Evolutionary conservation across 1,140 invertebrate genomes (phyloP), one percentile per base, ranked within the genome.

Genomic region (Lepidostoma basale): DNA sequence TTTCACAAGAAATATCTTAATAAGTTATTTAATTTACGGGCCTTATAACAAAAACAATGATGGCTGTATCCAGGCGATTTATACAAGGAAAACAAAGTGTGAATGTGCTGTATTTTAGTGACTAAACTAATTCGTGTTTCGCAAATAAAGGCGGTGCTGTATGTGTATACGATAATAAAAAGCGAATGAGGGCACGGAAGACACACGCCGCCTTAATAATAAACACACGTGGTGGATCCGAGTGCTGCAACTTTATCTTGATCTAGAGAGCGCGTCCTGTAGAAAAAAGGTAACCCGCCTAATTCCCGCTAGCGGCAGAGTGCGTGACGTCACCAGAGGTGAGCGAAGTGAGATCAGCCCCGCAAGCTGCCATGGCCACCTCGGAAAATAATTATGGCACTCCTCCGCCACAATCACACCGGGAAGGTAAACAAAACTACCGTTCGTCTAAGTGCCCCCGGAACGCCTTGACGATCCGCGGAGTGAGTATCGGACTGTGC

Each of bases 271-370:
- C 4, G n/a, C 33, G 54, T 3, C 40, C 54, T 59, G 54, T 59
- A 59, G 54, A 39, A 39, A 39, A 59, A 59, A 59, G 33, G 54
- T 36, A 16, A 59, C 16, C 10, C 8, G n/a, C n/a, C n/a, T n/a
- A 10, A 59, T 39, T 39, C 30, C 28, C 28, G 18, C 30, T n/a
- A 18, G 30, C 36, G 54, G 28, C 33, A 12, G 54, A 40, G 3
- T 20, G n/a, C 18, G 54, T 39, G 54, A 59, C 54, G 54, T 59
- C 54, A 39, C 3, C 2, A 2, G 54, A 59, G 54, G 54, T 59
- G 22, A 3, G 54, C 54, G 20, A 28, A 54, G 23, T 16, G 9
- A 33, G 2, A 18, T n/a, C 33, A 54, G 26, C 14, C 3, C n/a
- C 20, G 26, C 10, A 1, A 54, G 14, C 10, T 33, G 49, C n/a